Conservation (phyloP, 2,113 vertebrate genomes). For the Pyxicephalus adspersus region DNA sequence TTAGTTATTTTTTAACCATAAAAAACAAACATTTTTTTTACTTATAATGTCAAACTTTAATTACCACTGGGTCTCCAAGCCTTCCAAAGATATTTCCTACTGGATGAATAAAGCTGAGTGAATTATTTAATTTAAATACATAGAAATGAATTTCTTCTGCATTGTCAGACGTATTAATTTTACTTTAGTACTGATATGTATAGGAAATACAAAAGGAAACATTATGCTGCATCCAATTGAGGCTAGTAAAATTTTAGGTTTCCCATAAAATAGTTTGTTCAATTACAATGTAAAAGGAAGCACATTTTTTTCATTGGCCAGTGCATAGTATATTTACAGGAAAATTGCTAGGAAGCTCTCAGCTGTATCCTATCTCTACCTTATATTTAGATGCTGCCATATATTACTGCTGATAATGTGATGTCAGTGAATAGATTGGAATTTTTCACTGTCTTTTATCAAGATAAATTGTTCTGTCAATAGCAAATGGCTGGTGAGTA, state of each 20-base stretch:
- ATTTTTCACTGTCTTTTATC: slow-evolving; percentile 94
- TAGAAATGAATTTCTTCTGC: slow-evolving; percentile 3
- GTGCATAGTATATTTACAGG: slow-evolving; percentile 75
- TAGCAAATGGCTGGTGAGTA: slow-evolving; percentile 86
- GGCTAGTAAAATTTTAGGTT: slow-evolving; percentile 76
- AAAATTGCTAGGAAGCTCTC: slow-evolving; percentile 73
- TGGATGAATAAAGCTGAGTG: not conserved
- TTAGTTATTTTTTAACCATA: too few species aligned
- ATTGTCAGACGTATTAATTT: slow-evolving; percentile 55
- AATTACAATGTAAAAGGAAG: slow-evolving; percentile 77
- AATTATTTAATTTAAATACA: slow-evolving; percentile 17
- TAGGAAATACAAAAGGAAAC: slow-evolving; percentile 76
- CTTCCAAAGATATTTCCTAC: not conserved
- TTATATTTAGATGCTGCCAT: slow-evolving; percentile 91
- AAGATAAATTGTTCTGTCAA: slow-evolving; percentile 96
- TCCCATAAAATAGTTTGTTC: slow-evolving; percentile 81
- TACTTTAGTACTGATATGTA: slow-evolving; percentile 65
- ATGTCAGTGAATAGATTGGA: slow-evolving; percentile 92
- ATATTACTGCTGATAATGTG: slow-evolving; percentile 92
- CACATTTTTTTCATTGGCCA: slow-evolving; percentile 72
- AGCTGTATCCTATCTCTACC: slow-evolving; percentile 75
- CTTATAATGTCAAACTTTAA: not conserved
- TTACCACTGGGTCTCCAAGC: not conserved
- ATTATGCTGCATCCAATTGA: slow-evolving; percentile 79
- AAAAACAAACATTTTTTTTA: not conserved